Base-by-base conservation (phyloP, 2,888 invertebrate species). In the Microplitis deprimator region DNA sequence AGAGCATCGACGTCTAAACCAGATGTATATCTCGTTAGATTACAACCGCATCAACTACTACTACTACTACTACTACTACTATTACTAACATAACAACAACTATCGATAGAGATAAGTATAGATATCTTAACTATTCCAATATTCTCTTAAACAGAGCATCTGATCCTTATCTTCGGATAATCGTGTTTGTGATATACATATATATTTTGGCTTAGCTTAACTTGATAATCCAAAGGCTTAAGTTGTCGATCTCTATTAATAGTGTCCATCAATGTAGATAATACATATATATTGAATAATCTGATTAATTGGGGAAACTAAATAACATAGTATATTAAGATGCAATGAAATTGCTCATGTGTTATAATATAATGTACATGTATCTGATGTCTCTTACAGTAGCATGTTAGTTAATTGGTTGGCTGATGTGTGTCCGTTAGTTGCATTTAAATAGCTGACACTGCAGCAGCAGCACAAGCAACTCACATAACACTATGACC, bases 121-220 rank as follows among this genome's bases (percentile, higher is more conserved):
- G 50, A 50, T 50, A 8, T 50, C 50, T 64, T 64, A 29, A 29
- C 64, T 29, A 64, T 64, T 64, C n/a, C 8, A 16, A 64, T 64
- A 29, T 64, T 29, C 64, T 29, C 8, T 64, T 29, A 50, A 50
- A 50, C 50, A 50, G 50, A 50, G 50, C 50, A 50, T 50, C 50
- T 4, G 50, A 50, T 50, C 50, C 50, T 50, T 50, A 50, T 50
- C 50, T 50, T 13, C 10, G 50, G 50, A 50, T 50, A 50, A 50
- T 50, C 50, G 50, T 13, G 10, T 8, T 50, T 13, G 50, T 13
- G 50, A 13, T 50, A 10, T 8, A 13, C 13, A 13, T 8, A 50
- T 50, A 13, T 8, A 50, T 50, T 50, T 50, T 50, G 50, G 50
- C 13, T 13, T 13, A 50, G 50, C 29, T 50, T 50, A 50, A 3